Evolutionary conservation across 2,113 vertebrate species (phyloP).

Genomic region (Heloderma charlesbogerti): DNA sequence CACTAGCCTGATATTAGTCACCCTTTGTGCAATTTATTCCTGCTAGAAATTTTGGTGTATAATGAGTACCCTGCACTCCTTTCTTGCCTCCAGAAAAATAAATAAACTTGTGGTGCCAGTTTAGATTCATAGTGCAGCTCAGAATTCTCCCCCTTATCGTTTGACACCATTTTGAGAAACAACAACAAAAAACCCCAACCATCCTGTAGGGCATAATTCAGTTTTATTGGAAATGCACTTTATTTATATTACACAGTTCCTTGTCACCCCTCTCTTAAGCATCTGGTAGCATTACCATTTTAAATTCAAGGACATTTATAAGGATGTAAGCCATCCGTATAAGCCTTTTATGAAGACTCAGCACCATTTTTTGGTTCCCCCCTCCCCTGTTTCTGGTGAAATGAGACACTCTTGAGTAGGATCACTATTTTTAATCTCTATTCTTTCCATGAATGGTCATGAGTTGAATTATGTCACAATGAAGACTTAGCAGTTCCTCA

Average conservation of each 20-base stretch:
- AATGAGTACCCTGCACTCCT: background rate
- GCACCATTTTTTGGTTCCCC: background rate
- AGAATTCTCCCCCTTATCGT: background rate
- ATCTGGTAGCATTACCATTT: background rate
- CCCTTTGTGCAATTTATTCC: background rate
- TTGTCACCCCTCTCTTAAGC: background rate
- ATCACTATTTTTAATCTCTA: constrained; percentile 6
- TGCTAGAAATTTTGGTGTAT: background rate
- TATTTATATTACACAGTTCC: background rate
- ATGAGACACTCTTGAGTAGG: background rate
- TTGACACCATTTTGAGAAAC: background rate
- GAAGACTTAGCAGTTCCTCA: constrained; percentile 14
- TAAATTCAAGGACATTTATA: constrained; percentile 6
- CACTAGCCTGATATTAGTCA: background rate
- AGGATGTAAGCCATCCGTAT: background rate
- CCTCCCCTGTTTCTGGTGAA: background rate
- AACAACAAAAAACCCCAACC: background rate
- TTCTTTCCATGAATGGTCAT: constrained; percentile 32
- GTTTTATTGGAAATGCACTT: background rate
- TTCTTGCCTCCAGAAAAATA: background rate
- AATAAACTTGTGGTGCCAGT: background rate
- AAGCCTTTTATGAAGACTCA: background rate
- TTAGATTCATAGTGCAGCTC: background rate
- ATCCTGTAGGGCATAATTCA: background rate
- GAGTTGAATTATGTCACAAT: constrained; percentile 21